A percentile compares a stretch with the other conserved stretches of the same genome.
Evolutionary conservation across 2,797 vertebrate species (phyloP).

Genomic region (Diglossa cyanea): DNA sequence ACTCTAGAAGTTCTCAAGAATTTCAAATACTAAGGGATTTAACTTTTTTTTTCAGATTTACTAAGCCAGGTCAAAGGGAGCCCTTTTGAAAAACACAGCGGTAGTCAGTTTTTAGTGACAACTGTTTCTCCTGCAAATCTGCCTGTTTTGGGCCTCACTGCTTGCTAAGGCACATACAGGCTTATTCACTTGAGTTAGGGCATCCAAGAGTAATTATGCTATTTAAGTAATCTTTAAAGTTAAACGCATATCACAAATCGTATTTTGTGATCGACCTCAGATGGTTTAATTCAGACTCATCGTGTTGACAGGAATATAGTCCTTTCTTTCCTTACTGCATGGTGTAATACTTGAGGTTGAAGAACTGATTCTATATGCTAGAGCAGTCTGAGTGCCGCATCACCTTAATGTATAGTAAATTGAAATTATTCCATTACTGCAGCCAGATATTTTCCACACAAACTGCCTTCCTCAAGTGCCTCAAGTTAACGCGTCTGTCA

Average conservation of each 20-base stretch:
- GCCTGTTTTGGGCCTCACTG: neutral
- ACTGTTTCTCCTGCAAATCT: neutral
- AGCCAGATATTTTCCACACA: neutral
- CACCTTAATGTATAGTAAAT: neutral
- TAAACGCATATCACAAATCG: neutral
- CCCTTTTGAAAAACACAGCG: neutral
- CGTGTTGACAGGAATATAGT: neutral
- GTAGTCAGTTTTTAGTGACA: neutral
- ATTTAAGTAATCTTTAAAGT: neutral
- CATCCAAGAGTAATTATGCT: neutral
- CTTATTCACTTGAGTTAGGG: neutral
- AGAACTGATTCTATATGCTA: neutral
- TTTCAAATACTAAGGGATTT: neutral
- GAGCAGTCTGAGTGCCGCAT: neutral
- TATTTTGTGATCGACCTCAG: neutral
- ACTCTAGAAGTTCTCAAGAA: neutral
- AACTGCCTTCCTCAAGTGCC: neutral
- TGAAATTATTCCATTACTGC: neutral
- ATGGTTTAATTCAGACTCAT: neutral
- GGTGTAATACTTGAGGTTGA: neutral
- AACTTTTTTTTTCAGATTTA: neutral
- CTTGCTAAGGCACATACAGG: neutral
- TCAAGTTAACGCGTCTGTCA: neutral
- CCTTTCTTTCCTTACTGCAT: neutral
- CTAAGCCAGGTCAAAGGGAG: neutral